Conservation (phyloP, 2,888 invertebrate genomes). For the Polymixis lichenea region DNA sequence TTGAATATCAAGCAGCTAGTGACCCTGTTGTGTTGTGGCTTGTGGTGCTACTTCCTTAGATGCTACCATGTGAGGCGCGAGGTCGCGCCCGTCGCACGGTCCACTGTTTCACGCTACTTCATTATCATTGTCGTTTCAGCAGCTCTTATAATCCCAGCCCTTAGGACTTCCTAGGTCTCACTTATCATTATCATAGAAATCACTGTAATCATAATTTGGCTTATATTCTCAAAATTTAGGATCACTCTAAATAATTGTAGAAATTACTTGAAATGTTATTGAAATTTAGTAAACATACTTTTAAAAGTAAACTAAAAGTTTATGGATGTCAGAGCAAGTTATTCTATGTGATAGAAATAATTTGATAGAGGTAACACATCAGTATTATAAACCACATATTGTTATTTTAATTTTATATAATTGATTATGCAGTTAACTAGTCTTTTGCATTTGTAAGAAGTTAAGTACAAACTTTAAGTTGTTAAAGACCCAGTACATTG, state of each 20-base stretch:
- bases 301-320: conserved; percentile 34
- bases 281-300: conserved; percentile 19
- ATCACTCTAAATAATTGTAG: conserved; percentile 7
- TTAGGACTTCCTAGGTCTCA: conserved; percentile 42
- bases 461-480: conserved; percentile 59
- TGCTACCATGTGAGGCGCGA: conserved; percentile 31
- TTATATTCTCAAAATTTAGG: conserved; percentile 27
- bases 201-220: conserved; percentile 25
- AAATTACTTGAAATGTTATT: conserved; percentile 17
- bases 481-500: conserved; percentile 43
- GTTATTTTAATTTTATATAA: conserved; percentile 60
- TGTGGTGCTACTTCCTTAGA: conserved; percentile 31
- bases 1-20: conserved; percentile 48
- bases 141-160: conserved; percentile 38
- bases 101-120: conserved; percentile 24
- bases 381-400: conserved; percentile 83
- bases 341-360: conserved; percentile 68
- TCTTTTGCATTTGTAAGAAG: conserved; percentile 72
- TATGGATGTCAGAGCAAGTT: conserved; percentile 53
- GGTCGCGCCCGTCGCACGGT: conserved; percentile 25
- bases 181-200: conserved; percentile 22
- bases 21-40: conserved; percentile 22
- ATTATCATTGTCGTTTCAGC: conserved; percentile 36
- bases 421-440: conserved; percentile 68
- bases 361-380: conserved; percentile 73